Evolutionary conservation across 2,888 invertebrate genomes (phyloP).

Genomic region (Rhyacophila evoluta): DNA sequence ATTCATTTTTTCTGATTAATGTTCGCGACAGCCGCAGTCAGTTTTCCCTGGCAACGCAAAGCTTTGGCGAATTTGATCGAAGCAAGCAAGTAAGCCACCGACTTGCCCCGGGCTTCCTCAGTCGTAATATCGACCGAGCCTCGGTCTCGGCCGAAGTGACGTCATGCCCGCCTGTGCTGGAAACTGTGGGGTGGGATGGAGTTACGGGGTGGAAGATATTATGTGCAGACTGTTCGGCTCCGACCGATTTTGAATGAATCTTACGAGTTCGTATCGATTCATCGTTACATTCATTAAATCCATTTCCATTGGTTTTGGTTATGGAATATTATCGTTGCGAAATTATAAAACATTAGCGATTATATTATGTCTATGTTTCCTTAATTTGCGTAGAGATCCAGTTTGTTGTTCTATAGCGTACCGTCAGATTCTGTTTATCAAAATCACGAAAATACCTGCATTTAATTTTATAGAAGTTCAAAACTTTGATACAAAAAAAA

Average conservation of each 20-base stretch:
- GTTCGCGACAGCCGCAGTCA: background rate
- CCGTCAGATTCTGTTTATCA: too few relatives aligned
- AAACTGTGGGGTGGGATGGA: background rate
- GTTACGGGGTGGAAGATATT: background rate
- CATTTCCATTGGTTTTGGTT: too few relatives aligned
- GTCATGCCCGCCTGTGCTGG: background rate
- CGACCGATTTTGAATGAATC: background rate
- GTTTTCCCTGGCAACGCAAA: background rate
- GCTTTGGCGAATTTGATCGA: background rate
- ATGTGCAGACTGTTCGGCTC: slow-evolving; percentile 17
- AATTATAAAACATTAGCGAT: too few relatives aligned
- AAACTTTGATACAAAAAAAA: too few relatives aligned
- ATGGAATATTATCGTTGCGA: too few relatives aligned
- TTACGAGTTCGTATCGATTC: background rate
- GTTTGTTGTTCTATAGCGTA: too few relatives aligned
- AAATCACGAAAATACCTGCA: too few relatives aligned
- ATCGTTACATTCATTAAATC: too few relatives aligned
- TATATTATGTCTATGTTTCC: too few relatives aligned
- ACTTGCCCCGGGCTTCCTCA: slow-evolving; percentile 24
- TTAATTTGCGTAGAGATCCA: too few relatives aligned
- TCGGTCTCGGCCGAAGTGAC: slow-evolving; percentile 22
- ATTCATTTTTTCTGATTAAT: too few relatives aligned
- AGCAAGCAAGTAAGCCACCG: slow-evolving; percentile 14
- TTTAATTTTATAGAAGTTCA: too few relatives aligned
- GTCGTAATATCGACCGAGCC: slow-evolving; percentile 15